Evolutionary conservation across 2,113 vertebrate species (phyloP).

Genomic region (Xenus cinereus): DNA sequence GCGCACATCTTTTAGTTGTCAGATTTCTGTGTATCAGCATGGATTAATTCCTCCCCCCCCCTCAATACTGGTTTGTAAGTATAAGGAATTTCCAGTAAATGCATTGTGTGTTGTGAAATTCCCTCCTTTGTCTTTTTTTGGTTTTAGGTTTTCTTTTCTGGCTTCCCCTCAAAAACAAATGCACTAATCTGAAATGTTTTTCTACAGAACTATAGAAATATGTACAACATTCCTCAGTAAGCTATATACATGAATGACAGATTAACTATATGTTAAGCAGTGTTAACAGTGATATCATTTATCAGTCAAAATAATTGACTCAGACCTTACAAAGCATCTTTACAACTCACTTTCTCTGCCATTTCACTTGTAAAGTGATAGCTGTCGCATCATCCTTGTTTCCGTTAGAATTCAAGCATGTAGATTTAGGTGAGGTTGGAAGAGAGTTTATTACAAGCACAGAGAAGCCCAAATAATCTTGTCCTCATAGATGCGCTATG

Average conservation of each 20-base stretch:
- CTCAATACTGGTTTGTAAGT: neutral
- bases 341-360: neutral
- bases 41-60: neutral
- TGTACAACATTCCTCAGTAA: neutral
- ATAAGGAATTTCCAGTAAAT: neutral
- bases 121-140: neutral
- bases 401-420: neutral
- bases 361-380: neutral
- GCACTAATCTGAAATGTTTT: neutral
- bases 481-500: neutral
- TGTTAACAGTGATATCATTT: neutral
- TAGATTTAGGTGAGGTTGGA: neutral
- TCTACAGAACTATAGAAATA: neutral
- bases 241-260: neutral
- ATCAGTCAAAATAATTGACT: neutral
- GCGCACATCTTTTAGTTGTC: conserved; percentile 72
- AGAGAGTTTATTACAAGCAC: neutral
- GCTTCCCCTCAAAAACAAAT: neutral
- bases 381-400: neutral
- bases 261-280: neutral
- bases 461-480: neutral
- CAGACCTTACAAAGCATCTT: neutral
- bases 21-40: conserved; percentile 56
- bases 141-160: neutral
- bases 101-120: neutral